Percentiles rank a stretch among this genome's conserved stretches.
phyloP scores from a whole-genome alignment of 2,888 invertebrate species.

The Furcula furcula region DNA sequence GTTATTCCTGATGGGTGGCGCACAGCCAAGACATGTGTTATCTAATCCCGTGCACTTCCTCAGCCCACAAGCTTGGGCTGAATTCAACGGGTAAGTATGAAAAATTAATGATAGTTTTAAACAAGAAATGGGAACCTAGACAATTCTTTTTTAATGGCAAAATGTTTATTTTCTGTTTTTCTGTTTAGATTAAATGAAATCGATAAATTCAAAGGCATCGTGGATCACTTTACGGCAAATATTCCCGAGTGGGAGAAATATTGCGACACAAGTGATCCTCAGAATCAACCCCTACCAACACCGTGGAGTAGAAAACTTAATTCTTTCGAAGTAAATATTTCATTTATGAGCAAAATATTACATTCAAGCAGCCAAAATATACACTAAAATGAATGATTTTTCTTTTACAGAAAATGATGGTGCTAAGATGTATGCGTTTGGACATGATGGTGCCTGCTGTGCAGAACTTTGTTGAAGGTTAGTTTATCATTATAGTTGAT shows the following conservation, averaged over 20 bases:
- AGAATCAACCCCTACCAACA: constrained; percentile 84
- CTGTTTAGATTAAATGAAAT: constrained; percentile 67
- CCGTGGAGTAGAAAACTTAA: constrained; percentile 85
- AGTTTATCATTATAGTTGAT: constrained; percentile 14
- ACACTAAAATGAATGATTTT: no score
- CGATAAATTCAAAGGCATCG: constrained; percentile 81
- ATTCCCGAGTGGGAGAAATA: constrained; percentile 85
- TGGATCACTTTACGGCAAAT: constrained; percentile 83
- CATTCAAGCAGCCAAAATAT: no score
- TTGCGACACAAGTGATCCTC: constrained; percentile 89
- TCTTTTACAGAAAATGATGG: constrained; percentile 84
- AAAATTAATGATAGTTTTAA: not conserved
- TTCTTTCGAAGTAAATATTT: constrained; percentile 75
- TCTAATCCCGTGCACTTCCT: constrained; percentile 66
- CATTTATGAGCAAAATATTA: no score
- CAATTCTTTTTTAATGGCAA: no score
- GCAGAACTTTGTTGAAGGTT: constrained; percentile 86
- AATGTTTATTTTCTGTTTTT: no score
- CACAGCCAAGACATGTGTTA: constrained; percentile 61
- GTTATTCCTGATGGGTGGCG: constrained; percentile 94
- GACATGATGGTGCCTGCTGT: constrained; percentile 94
- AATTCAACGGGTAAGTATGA: constrained; percentile 60
- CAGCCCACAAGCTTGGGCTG: constrained; percentile 65
- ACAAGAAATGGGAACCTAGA: no score
- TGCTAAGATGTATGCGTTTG: constrained; percentile 91